phyloP scores from a whole-genome alignment of 2,797 vertebrate species.

The Rhinatrema bivittatum region DNA sequence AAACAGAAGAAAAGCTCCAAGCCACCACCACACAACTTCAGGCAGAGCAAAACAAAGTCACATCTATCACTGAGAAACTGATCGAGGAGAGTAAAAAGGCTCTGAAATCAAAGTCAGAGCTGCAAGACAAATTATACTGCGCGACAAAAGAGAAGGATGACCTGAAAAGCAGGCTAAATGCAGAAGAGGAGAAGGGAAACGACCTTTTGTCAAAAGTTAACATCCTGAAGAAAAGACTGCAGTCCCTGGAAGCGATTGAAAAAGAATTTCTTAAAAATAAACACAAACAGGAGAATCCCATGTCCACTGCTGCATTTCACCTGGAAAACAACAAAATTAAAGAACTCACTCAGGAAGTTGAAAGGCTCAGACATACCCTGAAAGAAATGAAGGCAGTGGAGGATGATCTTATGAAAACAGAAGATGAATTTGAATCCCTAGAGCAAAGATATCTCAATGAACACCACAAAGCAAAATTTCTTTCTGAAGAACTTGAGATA shows the following conservation, averaged over 20 bases:
- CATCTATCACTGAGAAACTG: slow-evolving; percentile 83
- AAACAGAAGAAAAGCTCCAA: slow-evolving; percentile 87
- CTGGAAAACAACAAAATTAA: slow-evolving; percentile 95
- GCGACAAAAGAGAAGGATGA: slow-evolving; percentile 86
- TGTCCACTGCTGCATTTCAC: slow-evolving; percentile 65
- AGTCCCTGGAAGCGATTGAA: slow-evolving; percentile 81
- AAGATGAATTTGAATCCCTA: slow-evolving; percentile 80
- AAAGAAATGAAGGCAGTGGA: slow-evolving; percentile 88
- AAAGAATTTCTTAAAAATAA: slow-evolving; percentile 83
- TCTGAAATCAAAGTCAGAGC: slow-evolving; percentile 81
- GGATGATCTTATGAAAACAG: slow-evolving; percentile 80
- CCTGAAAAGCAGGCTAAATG: slow-evolving; percentile 73
- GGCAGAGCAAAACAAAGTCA: slow-evolving; percentile 86
- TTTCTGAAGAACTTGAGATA: slow-evolving; percentile 81
- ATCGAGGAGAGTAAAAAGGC: slow-evolving; percentile 92
- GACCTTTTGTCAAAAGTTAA: slow-evolving; percentile 83
- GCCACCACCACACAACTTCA: slow-evolving; percentile 79
- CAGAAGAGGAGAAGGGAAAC: slow-evolving; percentile 80
- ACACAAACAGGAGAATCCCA: slow-evolving; percentile 74
- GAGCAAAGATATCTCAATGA: slow-evolving; percentile 77
- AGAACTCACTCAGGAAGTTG: slow-evolving; percentile 90
- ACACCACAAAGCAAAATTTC: slow-evolving; percentile 70
- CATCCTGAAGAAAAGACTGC: slow-evolving; percentile 83
- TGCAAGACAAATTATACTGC: slow-evolving; percentile 82
- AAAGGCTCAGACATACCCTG: slow-evolving; percentile 78